phyloP scores from a whole-genome alignment of 2,888 invertebrate genomes.

The Drosophila pseudotalamancana region DNA sequence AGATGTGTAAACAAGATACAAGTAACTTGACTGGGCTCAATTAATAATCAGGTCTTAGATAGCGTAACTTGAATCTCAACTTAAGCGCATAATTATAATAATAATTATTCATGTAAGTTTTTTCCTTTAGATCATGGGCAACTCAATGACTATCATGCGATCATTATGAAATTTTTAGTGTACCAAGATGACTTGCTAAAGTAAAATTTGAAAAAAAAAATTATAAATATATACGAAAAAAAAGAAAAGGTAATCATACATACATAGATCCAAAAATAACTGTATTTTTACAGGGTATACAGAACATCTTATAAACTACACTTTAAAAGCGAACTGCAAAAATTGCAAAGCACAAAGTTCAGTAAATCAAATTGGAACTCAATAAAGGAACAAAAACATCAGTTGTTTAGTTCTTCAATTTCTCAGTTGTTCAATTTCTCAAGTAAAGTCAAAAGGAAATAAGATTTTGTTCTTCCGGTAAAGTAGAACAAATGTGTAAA shows the following conservation, averaged over 20 bases:
- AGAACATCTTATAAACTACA: constrained; percentile 17
- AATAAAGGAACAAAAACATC: constrained; percentile 27
- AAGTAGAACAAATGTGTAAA: constrained; percentile 33
- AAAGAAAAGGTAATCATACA: too few relatives aligned
- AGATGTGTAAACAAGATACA: background rate
- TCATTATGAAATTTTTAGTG: background rate
- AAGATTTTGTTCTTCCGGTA: background rate
- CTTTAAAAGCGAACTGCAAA: constrained; percentile 15
- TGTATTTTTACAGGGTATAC: background rate
- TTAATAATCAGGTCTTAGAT: background rate
- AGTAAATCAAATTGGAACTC: constrained; percentile 44
- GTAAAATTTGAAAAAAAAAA: background rate
- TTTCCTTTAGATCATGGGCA: background rate
- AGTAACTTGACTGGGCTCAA: too few relatives aligned
- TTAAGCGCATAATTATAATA: background rate
- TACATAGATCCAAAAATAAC: too few relatives aligned
- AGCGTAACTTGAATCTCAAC: background rate
- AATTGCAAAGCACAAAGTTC: constrained; percentile 38
- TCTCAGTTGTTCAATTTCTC: constrained; percentile 2
- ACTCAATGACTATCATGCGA: background rate
- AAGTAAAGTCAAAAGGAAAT: background rate
- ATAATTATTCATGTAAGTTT: background rate
- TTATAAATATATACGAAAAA: too few relatives aligned
- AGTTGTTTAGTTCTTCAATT: constrained; percentile 18
- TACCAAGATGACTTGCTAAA: background rate